Base-by-base conservation (phyloP, 2,888 invertebrate genomes). In the Julus scandinavius region DNA sequence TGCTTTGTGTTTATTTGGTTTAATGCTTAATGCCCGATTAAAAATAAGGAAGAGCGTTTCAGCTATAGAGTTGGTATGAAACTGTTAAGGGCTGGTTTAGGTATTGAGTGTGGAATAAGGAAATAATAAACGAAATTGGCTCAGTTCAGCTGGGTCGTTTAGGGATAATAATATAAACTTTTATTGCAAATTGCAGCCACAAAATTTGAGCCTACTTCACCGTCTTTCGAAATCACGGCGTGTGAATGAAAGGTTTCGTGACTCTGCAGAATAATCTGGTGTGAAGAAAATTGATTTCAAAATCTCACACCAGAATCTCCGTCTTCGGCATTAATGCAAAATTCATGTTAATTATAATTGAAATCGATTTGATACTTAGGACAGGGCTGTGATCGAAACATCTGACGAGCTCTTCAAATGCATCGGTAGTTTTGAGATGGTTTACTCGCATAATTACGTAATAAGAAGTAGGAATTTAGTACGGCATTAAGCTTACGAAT, bases 331-430 rank as follows among this genome's bases (percentile, higher is more conserved):
- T 72, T 72, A 72, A 72, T 72, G 72, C 72, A 72, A 72, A 72
- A 72, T 72, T 72, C 72, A 29, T 72, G 72, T 72, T 72, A 72
- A 72, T 72, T 72, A 72, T 72, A 72, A 72, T 72, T 72, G 72
- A 72, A 72, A 72, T 72, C 72, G 72, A 72, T 72, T 29, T 20
- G 11, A 72, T 20, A 72, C 72, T 72, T 72, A 72, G 72, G 29
- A 72, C 72, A 29, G 72, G 20, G 72, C 29, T 72, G 72, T 29
- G 72, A 72, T 72, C 72, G 72, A 72, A 72, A 20, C 72, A 72
- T 72, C 72, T 72, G 72, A n/a, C 72, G 72, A 72, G 72, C 29
- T 72, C n/a, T 7, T 63, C 63, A n/a, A n/a, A n/a, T 63, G 11
- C 72, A n/a, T 4, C 9, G 11, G 9, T 20, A 29, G 4, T 72